phyloP scores from a whole-genome alignment of 1,140 invertebrate species.

The Dreissena polymorpha region DNA sequence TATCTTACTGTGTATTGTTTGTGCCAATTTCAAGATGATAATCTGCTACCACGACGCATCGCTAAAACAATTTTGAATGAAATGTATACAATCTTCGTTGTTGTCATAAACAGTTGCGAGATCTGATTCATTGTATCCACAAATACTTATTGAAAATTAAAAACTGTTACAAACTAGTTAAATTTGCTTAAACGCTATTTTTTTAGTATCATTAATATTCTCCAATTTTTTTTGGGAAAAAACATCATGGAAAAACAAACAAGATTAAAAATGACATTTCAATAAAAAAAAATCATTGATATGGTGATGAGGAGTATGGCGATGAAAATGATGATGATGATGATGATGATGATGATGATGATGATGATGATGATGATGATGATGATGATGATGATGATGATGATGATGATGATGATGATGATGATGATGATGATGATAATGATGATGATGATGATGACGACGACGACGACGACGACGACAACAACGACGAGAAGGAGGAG shows the following conservation, averaged over 20 bases:
- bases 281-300: too few relatives aligned
- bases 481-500: background rate
- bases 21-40: background rate
- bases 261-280: too few relatives aligned
- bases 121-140: too few relatives aligned
- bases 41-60: background rate
- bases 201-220: too few relatives aligned
- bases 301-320: background rate
- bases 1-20: background rate
- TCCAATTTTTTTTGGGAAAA: too few relatives aligned
- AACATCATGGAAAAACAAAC: too few relatives aligned
- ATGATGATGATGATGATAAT: background rate
- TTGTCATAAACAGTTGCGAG: too few relatives aligned
- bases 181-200: too few relatives aligned
- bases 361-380: conserved; percentile 28
- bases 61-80: background rate
- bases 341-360: conserved; percentile 25
- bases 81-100: too few relatives aligned
- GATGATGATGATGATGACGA: conserved; percentile 3
- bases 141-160: too few relatives aligned
- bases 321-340: background rate
- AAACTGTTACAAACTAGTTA: too few relatives aligned
- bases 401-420: too few relatives aligned
- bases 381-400: conserved; percentile 30
- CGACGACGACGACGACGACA: conserved; percentile 18